Conservation (phyloP, 2,113 vertebrate genomes). For the Sinocyclocheilus anshuiensis region DNA sequence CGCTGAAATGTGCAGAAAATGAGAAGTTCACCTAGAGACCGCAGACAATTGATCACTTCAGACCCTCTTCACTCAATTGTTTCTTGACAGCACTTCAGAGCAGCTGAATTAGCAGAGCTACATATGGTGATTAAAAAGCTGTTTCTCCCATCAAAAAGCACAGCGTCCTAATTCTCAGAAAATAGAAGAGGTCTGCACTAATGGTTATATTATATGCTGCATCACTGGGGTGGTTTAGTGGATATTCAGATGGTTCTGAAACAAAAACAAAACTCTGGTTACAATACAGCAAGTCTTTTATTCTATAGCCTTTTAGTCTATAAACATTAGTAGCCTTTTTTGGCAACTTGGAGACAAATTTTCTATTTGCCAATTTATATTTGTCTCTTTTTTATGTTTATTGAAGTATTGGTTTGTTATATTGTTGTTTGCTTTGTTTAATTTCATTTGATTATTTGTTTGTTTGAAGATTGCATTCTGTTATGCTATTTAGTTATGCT, state of each 20-base stretch:
- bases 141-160: slow-evolving; percentile 57
- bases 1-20: slow-evolving; percentile 71
- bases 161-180: slow-evolving; percentile 57
- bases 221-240: slow-evolving; percentile 50
- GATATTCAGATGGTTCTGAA: slow-evolving; percentile 23
- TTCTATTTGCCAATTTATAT: background rate
- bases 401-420: background rate
- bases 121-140: slow-evolving; percentile 72
- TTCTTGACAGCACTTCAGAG: slow-evolving; percentile 77
- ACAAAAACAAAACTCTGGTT: slow-evolving; percentile 27
- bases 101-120: slow-evolving; percentile 68
- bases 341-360: too few relatives aligned
- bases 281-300: background rate
- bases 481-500: background rate
- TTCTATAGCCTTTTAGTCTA: background rate
- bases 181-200: slow-evolving; percentile 52
- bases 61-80: slow-evolving; percentile 72
- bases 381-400: background rate
- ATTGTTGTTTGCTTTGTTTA: background rate
- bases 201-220: slow-evolving; percentile 53
- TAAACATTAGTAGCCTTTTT: background rate
- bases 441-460: background rate
- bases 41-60: slow-evolving; percentile 77
- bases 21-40: slow-evolving; percentile 70
- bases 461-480: background rate